Evolutionary conservation across 2,888 invertebrate genomes (phyloP).

Genomic region (Meghimatium bilineatum): DNA sequence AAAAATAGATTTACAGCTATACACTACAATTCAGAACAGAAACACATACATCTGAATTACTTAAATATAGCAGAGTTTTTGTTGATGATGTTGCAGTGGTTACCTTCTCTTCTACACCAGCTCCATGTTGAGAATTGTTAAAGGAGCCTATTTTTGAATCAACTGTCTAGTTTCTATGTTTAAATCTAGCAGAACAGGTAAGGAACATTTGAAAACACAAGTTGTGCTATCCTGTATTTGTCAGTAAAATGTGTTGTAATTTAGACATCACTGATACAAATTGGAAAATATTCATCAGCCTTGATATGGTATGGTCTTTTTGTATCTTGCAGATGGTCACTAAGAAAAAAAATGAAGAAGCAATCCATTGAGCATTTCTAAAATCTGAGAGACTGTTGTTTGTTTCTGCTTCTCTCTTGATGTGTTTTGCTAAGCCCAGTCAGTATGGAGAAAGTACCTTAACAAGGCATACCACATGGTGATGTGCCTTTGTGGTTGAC

Average conservation of each 20-base stretch:
- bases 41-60: background rate
- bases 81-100: background rate
- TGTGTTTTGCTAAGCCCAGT: too few species aligned
- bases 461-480: too few species aligned
- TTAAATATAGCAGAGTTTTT: background rate
- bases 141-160: slow-evolving; percentile 63
- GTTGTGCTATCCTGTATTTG: background rate
- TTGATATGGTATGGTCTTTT: too few species aligned
- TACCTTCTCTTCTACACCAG: slow-evolving; percentile 60
- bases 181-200: slow-evolving; percentile 6
- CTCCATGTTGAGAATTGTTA: slow-evolving; percentile 61
- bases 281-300: too few species aligned
- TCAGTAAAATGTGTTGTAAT: background rate
- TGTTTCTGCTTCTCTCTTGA: too few species aligned
- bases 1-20: too few species aligned
- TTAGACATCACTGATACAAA: background rate
- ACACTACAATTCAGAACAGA: background rate
- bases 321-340: too few species aligned
- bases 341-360: too few species aligned
- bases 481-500: too few species aligned
- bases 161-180: slow-evolving; percentile 11
- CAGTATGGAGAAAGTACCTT: too few species aligned
- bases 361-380: too few species aligned
- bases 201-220: background rate
- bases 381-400: too few species aligned